These are phyloP conservation scores for Pherbina coryleti DNA, from an alignment of 2,888 invertebrate species.

Conservation along the genomic window DNA sequence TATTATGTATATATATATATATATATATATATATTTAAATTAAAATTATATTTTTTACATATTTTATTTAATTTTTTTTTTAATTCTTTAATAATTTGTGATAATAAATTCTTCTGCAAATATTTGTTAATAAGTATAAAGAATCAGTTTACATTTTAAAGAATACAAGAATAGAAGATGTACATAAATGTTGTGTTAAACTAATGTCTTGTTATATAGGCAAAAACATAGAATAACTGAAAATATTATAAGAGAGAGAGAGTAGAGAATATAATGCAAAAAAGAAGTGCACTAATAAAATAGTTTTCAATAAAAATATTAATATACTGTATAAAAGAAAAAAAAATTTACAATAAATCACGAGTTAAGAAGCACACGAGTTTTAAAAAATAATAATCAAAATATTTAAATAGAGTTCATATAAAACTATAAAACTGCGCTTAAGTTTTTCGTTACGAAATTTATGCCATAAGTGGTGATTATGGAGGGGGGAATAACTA, in stretches of 20 bases:
- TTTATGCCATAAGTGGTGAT: conserved; percentile 30
- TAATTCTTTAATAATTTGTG: conserved; percentile 42
- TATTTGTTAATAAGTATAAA: conserved; percentile 44
- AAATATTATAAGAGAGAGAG: not conserved
- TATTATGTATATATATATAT: conserved; percentile 25
- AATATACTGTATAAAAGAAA: conserved; percentile 10
- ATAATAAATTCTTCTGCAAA: conserved; percentile 54
- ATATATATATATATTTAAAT: conserved; percentile 30
- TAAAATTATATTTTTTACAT: conserved; percentile 34
- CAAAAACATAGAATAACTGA: conserved; percentile 28
- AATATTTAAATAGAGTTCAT: too few relatives aligned
- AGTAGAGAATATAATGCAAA: conserved; percentile 33
- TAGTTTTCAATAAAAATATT: not conserved
- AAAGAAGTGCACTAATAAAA: conserved; percentile 16
- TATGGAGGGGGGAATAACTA: too few relatives aligned
- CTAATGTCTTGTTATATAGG: conserved; percentile 36
- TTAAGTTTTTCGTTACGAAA: not conserved
- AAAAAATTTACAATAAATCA: conserved; percentile 23
- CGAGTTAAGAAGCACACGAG: conserved; percentile 31
- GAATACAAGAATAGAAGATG: conserved; percentile 39
- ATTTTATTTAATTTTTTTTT: conserved; percentile 34
- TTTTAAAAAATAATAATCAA: not conserved
- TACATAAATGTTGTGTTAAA: conserved; percentile 46
- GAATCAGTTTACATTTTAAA: conserved; percentile 44
- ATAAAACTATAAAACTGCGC: not conserved